Percentiles rank a stretch among this genome's conserved stretches.
Conservation (phyloP, 2,113 vertebrate species). For the Halcyon senegalensis region DNA sequence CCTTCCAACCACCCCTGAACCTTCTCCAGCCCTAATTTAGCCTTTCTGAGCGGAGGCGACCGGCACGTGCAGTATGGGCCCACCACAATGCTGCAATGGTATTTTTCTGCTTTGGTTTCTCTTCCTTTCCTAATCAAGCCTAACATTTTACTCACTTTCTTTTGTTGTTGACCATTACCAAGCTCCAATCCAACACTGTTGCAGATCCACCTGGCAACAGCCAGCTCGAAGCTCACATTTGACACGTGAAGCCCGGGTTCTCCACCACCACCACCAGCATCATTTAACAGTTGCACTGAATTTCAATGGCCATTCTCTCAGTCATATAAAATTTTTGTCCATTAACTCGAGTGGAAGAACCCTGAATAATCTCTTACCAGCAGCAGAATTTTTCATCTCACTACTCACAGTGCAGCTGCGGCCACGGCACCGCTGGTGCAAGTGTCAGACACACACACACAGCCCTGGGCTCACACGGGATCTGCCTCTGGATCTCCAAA, state of each 20-base stretch:
- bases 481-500: neutral
- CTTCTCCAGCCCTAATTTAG: neutral
- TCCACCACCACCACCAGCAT: neutral
- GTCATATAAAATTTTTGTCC: neutral
- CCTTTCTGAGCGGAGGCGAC: neutral
- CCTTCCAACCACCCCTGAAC: neutral
- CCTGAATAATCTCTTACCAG: neutral
- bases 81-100: neutral
- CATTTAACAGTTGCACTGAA: neutral
- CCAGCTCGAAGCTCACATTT: neutral
- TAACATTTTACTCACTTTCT: neutral
- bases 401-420: neutral
- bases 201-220: neutral
- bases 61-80: fast-evolving
- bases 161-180: neutral
- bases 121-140: neutral
- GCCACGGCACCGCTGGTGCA: neutral
- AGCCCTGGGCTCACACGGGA: fast-evolving
- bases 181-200: neutral
- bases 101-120: neutral
- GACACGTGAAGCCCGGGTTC: neutral
- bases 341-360: neutral
- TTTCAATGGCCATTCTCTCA: neutral
- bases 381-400: neutral
- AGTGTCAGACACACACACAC: neutral